Evolutionary conservation across 1,140 invertebrate genomes (phyloP), one percentile per base, ranked within the genome.

Genomic region (Mactra quadrangularis): DNA sequence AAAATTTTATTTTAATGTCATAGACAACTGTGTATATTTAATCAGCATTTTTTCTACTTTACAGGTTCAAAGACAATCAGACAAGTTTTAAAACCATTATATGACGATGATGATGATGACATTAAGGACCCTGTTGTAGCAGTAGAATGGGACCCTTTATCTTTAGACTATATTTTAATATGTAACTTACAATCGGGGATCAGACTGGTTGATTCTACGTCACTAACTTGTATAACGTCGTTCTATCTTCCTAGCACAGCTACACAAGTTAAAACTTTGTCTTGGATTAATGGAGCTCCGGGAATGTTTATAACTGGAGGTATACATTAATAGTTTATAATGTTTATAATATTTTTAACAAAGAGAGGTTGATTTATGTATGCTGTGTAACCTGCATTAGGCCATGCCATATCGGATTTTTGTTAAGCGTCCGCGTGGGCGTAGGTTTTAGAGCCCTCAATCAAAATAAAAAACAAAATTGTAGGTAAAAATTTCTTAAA

Each of bases 291-390:
- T 9, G 88, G 89, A 60, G 93, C 93, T 27, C 93, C 94, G 11
- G 94, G 94, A 47, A 93, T 94, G 90, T 94, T 94, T 89, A 86
- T 94, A 17, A 93, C 93, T 41, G 93, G 93, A 76, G 93, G 93
- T 93, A 84, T 82, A 13, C 45, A 38, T 11, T 15, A 25, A 31
- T 31, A 15, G 38, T 66, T 66, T 6, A 33, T 64, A 17, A 7
- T n/a, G n/a, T n/a, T n/a, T n/a, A n/a, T n/a, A n/a, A n/a, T n/a
- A n/a, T n/a, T n/a, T n/a, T n/a, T n/a, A n/a, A n/a, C n/a, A n/a
- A n/a, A n/a, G n/a, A n/a, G n/a, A n/a, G n/a, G n/a, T n/a, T n/a
- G n/a, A n/a, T n/a, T n/a, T n/a, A n/a, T n/a, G n/a, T n/a, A n/a
- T n/a, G n/a, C n/a, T n/a, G n/a, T n/a, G n/a, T n/a, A n/a, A n/a